Conservation (phyloP, 2,113 vertebrate species). For the Leiothrix lutea region DNA sequence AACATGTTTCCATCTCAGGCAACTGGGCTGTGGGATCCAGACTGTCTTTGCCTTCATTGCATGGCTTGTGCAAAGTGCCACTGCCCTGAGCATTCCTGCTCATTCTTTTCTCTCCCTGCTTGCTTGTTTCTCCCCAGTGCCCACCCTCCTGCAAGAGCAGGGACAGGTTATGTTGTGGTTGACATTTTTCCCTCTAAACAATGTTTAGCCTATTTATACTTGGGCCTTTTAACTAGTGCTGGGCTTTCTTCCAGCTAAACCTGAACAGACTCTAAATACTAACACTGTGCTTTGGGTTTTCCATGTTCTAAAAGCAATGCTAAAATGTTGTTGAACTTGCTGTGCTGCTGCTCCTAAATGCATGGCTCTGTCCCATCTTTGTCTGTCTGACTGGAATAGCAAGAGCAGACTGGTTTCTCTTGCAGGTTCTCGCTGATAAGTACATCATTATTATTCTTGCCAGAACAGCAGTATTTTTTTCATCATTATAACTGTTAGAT, state of each 20-base stretch:
- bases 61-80: background rate
- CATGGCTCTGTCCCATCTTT: background rate
- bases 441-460: background rate
- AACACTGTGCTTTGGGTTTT: background rate
- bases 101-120: background rate
- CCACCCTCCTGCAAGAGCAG: background rate
- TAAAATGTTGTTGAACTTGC: background rate
- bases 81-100: background rate
- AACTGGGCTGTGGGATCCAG: background rate
- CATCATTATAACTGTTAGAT: background rate
- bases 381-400: background rate
- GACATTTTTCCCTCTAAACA: background rate
- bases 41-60: background rate
- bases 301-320: background rate
- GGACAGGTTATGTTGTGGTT: accelerated
- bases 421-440: background rate
- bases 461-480: background rate
- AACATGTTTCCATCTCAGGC: background rate
- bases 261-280: background rate
- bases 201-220: background rate
- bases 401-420: background rate
- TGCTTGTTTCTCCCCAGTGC: background rate
- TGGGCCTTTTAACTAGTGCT: background rate
- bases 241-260: background rate
- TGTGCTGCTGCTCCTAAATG: background rate